These are phyloP conservation scores for Myopa testacea DNA, from an alignment of 2,888 invertebrate species.

Conservation along the genomic window DNA sequence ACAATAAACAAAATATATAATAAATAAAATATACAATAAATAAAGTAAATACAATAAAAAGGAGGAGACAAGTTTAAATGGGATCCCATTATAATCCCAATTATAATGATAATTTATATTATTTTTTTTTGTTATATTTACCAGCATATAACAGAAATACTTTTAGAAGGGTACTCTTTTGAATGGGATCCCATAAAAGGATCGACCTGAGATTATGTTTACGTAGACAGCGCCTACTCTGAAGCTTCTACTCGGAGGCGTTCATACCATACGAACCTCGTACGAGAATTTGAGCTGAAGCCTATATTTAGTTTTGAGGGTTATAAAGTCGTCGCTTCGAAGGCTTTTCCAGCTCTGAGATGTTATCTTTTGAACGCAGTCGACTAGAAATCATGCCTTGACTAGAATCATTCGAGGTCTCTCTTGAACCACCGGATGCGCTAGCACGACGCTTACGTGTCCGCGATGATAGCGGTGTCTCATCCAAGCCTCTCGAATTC, in stretches of 20 bases:
- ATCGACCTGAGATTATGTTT: too few species aligned
- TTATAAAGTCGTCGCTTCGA: neutral
- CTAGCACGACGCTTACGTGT: neutral
- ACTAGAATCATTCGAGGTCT: too few species aligned
- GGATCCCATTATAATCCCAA: too few species aligned
- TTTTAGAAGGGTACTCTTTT: neutral
- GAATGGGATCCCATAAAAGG: too few species aligned
- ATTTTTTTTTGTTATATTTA: conserved; percentile 20
- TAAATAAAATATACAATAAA: too few species aligned
- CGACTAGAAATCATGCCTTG: neutral
- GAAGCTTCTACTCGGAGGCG: too few species aligned
- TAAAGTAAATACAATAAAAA: too few species aligned
- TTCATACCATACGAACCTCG: too few species aligned
- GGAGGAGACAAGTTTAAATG: too few species aligned
- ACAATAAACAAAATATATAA: too few species aligned
- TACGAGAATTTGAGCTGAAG: neutral
- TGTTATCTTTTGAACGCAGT: neutral
- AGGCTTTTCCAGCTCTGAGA: neutral
- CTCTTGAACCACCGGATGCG: too few species aligned
- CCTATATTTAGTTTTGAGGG: neutral
- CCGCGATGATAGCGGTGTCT: conserved; percentile 1
- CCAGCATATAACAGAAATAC: conserved; percentile 21
- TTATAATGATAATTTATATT: neutral
- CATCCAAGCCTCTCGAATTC: neutral
- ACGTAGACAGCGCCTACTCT: too few species aligned